A percentile compares a stretch with the other conserved stretches of the same genome.
phyloP scores from a whole-genome alignment of 2,888 invertebrate species.

The Agonopterix alstromeriana region DNA sequence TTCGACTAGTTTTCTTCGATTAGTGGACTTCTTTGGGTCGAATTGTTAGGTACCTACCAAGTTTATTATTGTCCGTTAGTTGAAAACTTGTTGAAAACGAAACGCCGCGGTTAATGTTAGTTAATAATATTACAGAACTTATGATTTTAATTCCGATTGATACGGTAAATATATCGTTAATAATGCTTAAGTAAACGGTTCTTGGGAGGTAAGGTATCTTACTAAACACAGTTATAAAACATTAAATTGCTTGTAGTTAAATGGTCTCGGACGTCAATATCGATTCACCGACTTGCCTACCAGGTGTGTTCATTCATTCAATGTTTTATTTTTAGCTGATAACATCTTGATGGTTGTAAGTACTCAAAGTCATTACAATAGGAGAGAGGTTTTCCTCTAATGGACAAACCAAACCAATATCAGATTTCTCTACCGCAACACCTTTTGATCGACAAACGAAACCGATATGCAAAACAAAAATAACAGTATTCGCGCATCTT shows the following conservation, averaged over 20 bases:
- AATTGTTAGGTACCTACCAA: too few relatives aligned
- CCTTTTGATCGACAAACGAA: conserved; percentile 50
- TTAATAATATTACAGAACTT: too few relatives aligned
- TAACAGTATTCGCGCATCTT: conserved; percentile 65
- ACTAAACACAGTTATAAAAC: too few relatives aligned
- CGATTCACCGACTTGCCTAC: conserved; percentile 26
- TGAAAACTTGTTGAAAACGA: too few relatives aligned
- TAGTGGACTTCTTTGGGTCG: too few relatives aligned
- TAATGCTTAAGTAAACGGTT: conserved; percentile 6
- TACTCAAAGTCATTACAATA: conserved; percentile 60
- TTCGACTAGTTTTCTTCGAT: too few relatives aligned
- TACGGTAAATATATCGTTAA: background rate
- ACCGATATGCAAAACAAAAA: conserved; percentile 63
- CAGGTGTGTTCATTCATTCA: conserved; percentile 52
- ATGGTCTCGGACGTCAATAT: conserved; percentile 39
- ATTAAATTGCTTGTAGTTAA: too few relatives aligned
- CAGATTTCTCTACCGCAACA: conserved; percentile 37
- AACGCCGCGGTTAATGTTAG: too few relatives aligned
- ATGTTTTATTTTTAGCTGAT: conserved; percentile 43
- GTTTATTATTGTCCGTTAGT: too few relatives aligned
- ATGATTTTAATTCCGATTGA: too few relatives aligned
- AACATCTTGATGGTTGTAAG: conserved; percentile 66
- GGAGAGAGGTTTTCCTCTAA: conserved; percentile 60
- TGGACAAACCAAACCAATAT: conserved; percentile 51
- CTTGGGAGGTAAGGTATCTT: too few relatives aligned